Evolutionary conservation across 2,797 vertebrate genomes (phyloP).

Genomic region (Schizothorax lantsangensis): DNA sequence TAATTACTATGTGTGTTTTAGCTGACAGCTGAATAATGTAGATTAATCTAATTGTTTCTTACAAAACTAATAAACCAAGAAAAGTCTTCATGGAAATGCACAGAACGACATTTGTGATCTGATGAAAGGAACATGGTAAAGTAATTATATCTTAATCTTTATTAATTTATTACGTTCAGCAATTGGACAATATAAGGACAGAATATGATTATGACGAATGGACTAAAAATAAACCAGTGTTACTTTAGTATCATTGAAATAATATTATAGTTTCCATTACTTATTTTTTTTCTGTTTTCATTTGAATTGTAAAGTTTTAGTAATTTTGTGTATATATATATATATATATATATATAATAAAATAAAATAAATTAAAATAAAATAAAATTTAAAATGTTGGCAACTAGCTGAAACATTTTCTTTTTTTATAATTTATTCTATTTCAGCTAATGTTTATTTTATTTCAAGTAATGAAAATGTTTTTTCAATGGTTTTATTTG

Average conservation of each 20-base stretch:
- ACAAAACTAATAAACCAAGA: constrained; percentile 42
- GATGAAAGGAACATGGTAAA: constrained; percentile 3
- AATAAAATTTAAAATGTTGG: too few species aligned
- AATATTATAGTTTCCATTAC: background rate
- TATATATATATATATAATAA: too few species aligned
- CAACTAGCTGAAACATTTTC: too few species aligned
- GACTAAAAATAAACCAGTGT: background rate
- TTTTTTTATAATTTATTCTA: too few species aligned
- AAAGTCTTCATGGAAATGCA: constrained; percentile 13
- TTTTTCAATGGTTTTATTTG: too few species aligned
- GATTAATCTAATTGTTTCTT: constrained; percentile 40
- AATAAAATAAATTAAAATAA: too few species aligned
- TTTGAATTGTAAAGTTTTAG: background rate
- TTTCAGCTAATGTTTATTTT: too few species aligned
- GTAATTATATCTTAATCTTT: constrained; percentile 19
- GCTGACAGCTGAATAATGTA: constrained; percentile 50
- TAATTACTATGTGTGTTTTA: constrained; percentile 48
- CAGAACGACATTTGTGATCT: background rate
- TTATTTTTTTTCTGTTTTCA: background rate
- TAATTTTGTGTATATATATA: too few species aligned
- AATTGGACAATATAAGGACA: background rate
- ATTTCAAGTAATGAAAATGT: too few species aligned
- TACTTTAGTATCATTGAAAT: background rate
- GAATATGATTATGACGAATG: background rate
- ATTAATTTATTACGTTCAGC: background rate